Evolutionary conservation across 2,113 vertebrate species (phyloP), one percentile per base, ranked within the genome.

Genomic region (Tricholaema leucomelas): DNA sequence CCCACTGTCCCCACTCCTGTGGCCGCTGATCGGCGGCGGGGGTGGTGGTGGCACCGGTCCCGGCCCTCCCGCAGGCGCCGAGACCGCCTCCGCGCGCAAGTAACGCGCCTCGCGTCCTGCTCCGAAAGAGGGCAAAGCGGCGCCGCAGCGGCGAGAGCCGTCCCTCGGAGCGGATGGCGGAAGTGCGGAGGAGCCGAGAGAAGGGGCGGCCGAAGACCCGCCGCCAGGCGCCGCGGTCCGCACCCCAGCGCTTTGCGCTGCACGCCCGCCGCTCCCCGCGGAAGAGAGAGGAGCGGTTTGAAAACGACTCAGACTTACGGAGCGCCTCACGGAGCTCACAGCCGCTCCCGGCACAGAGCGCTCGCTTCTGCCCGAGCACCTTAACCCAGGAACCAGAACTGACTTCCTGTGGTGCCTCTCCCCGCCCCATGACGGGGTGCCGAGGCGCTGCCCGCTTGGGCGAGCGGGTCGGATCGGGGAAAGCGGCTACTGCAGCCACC

Each of bases 311-410:
- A 21, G 67, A 94, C 96, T 96, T 91, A 93, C 94, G 54, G 54
- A 77, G 65, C 86, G 66, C 91, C 60, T 54, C 10, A 8, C 70
- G 55, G 83, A 70, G 61, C 94, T 44, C 65, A 1, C 81, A 31
- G 83, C 65, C 18, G 66, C 50, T 33, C 35, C 76, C 77, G 63
- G 46, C 65, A n/a, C 75, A 17, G 18, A 38, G 77, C 92, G 25
- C 83, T 40, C 60, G 33, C 64, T 76, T 28, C 80, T 13, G 90
- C 60, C 91, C 0, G 54, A 44, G 84, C 81, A 24, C 58, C 81
- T 65, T 91, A 72, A 95, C 94, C 93, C 96, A 96, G 94, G 96
- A 96, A 96, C 93, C 94, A 85, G 87, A 87, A 77, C 3, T 8
- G 63, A 95, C 95, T 96, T 96, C 96, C 96, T 95, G 93, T 85